Evolutionary conservation across 2,888 invertebrate genomes (phyloP), one percentile per base, ranked within the genome.

Genomic region (Phaedon cochleariae): DNA sequence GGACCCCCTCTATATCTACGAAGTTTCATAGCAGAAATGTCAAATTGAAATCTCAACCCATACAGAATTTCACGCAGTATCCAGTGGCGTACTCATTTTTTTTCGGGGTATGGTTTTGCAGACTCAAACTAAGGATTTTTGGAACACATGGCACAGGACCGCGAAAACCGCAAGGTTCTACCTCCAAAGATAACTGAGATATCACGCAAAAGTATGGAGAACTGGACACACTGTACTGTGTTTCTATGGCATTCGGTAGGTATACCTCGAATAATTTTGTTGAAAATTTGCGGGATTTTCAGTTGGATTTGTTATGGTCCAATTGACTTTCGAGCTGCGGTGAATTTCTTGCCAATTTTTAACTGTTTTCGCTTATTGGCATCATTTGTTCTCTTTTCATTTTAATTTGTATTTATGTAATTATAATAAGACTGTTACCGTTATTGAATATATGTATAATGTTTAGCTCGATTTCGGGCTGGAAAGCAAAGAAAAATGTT

Each of bases 341-440:
- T 52, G 62, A 62, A 65, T 53, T 65, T 71, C 69, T 70, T 71
- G 71, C 71, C 71, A 68, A 69, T 69, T 69, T 69, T 69, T 63
- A 62, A 58, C 61, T 62, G 61, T 64, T 63, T 65, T 64, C 21
- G 67, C 66, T 64, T 68, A 71, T 69, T 71, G 69, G 71, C 71
- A 69, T 71, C 73, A 77, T 78, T 75, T 73, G 74, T 67, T 61
- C 64, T 46, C 51, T 73, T 76, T 73, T 76, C 79, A 66, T 73
- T 71, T 73, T 68, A 70, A 74, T 74, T 75, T 74, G 73, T 76
- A 75, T 81, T 81, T 81, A 79, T 79, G 79, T 80, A 80, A 79
- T 81, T 81, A 78, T 78, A 74, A 81, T 81, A 84, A 84, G 85
- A 84, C 85, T 84, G 84, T 84, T 84, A 84, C 84, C 84, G 83